These are phyloP conservation scores for Cyrtodaria siliqua DNA, from an alignment of 2,888 invertebrate genomes.

Conservation along the genomic window DNA sequence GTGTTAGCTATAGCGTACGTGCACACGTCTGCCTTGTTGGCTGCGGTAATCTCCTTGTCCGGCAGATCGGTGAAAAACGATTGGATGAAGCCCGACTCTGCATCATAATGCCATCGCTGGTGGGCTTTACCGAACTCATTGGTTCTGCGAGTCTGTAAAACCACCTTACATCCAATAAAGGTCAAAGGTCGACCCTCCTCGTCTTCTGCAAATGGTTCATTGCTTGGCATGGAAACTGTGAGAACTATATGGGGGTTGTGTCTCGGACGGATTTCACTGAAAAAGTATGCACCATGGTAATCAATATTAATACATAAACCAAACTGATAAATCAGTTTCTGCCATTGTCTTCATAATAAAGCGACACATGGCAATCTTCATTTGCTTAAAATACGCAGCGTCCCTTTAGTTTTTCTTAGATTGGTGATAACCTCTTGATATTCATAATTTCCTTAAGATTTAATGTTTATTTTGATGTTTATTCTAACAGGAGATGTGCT, in stretches of 20 bases:
- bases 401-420: too few species aligned
- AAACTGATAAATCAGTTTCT: too few species aligned
- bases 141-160: slow-evolving; percentile 78
- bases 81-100: slow-evolving; percentile 81
- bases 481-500: too few species aligned
- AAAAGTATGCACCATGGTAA: slow-evolving; percentile 14
- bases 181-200: slow-evolving; percentile 74
- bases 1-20: slow-evolving; percentile 83
- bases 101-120: slow-evolving; percentile 84
- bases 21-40: slow-evolving; percentile 85
- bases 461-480: too few species aligned
- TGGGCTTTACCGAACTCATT: slow-evolving; percentile 84
- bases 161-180: slow-evolving; percentile 80
- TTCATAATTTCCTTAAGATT: too few species aligned
- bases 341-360: too few species aligned
- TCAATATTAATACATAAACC: too few species aligned
- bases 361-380: too few species aligned
- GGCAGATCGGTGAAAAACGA: slow-evolving; percentile 82
- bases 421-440: too few species aligned
- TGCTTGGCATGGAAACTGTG: slow-evolving; percentile 82
- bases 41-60: slow-evolving; percentile 85
- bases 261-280: slow-evolving; percentile 82
- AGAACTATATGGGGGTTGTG: slow-evolving; percentile 80
- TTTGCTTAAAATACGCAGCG: too few species aligned
- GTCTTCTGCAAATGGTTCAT: slow-evolving; percentile 66